Evolutionary conservation across 2,888 invertebrate species (phyloP).

Genomic region (Orthosia gothica): DNA sequence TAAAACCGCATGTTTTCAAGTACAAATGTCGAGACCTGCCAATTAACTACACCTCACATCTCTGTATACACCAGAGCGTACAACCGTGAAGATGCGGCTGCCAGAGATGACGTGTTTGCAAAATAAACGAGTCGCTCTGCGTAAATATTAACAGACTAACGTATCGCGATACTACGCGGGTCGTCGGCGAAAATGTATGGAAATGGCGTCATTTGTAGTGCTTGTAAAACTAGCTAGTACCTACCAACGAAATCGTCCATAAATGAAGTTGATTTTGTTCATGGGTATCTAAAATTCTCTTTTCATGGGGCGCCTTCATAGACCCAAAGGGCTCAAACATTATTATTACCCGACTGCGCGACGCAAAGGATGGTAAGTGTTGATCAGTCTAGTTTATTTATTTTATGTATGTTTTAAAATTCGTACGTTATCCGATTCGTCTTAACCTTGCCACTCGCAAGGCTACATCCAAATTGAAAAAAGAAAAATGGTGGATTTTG

Average conservation of each 20-base stretch:
- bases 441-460: too few species aligned
- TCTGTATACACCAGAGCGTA: constrained; percentile 3
- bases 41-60: constrained; percentile 25
- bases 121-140: constrained; percentile 51
- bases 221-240: not conserved
- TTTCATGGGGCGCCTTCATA: too few species aligned
- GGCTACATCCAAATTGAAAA: too few species aligned
- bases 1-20: not conserved
- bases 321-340: too few species aligned
- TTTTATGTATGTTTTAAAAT: too few species aligned
- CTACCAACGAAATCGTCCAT: accelerated
- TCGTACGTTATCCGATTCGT: too few species aligned
- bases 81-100: constrained; percentile 46
- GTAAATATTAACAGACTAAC: constrained; percentile 55
- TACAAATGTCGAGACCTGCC: not conserved
- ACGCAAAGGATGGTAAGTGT: too few species aligned
- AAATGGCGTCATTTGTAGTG: not conserved
- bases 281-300: too few species aligned
- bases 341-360: too few species aligned
- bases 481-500: too few species aligned
- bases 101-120: constrained; percentile 54
- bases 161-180: constrained; percentile 25
- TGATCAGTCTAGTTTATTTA: too few species aligned
- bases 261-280: not conserved
- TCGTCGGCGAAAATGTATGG: constrained; percentile 18